Evolutionary conservation across 1,140 invertebrate genomes (phyloP), one percentile per base, ranked within the genome.

Genomic region (Drosophila sucinea): DNA sequence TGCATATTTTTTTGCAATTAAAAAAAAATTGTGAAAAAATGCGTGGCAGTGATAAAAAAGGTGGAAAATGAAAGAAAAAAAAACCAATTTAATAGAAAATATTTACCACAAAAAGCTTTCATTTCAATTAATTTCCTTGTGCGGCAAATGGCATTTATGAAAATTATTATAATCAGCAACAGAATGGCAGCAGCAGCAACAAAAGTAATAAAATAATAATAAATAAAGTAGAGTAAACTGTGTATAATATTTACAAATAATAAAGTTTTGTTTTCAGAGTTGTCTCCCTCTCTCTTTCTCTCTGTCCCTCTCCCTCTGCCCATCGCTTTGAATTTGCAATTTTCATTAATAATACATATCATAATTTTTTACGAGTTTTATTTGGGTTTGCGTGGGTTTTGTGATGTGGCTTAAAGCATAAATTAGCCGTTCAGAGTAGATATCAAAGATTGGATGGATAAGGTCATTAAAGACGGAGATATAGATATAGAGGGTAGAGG

Each of bases 81-180:
- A 29, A 85, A 81, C 73, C 70, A 78, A 68, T 76, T 86, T 86
- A 82, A 86, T 86, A 81, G 66, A 76, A 82, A 82, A 79, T 51
- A 51, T 51, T 51, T 51, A 78, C 65, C 55, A 44, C 33, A 25
- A 56, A 51, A 51, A 77, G 78, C 73, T 81, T 83, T 84, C 67
- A 58, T 83, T 73, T 66, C 56, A 33, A 58, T 51, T 51, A 67
- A 68, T 73, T 65, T 51, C 44, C 44, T 51, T 51, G 44, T 51
- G 23, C 25, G 44, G 44, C 44, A 51, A 51, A 44, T 62, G 70
- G 35, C 74, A 69, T 83, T 79, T 75, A 70, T 79, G 29, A 58
- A 73, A 84, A 84, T 84, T 77, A 79, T 66, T 77, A 79, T 83
- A 77, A 81, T 68, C 67, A 85, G 66, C 55, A 54, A 57, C n/a